Evolutionary conservation across 2,888 invertebrate species (phyloP), one percentile per base, ranked within the genome.

Genomic region (Cephus pygmeus): DNA sequence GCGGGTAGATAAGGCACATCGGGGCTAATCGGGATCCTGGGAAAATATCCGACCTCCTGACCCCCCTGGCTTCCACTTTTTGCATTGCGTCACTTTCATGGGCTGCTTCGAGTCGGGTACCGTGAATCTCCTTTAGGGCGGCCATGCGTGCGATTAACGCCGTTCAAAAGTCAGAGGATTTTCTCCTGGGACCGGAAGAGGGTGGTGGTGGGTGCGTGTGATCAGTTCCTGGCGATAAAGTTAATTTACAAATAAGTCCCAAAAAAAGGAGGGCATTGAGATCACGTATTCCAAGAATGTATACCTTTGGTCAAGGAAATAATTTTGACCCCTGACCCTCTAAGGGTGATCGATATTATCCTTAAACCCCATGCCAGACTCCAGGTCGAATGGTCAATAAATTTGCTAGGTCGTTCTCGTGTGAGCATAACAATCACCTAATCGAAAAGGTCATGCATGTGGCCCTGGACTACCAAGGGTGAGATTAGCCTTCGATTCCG

Each of bases 1-100:
- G 78, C 76, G 73, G 76, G 79, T 74, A 86, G 87, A 88, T 88
- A 88, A 88, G 87, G 85, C 85, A 87, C 87, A 87, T 81, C 56
- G 56, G 6, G 56, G 23, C 23, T 56, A 56, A 56, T 9, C 56
- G 56, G 9, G 15, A 56, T 15, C 23, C 56, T 56, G 56, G 56
- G 56, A 56, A 56, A 56, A 56, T 56, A 6, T 9, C 9, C 9
- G 6, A 36, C 36, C 36, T 4, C 36, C 34, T 9, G 34, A 35
- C 35, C 40, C 40, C 15, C 15, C 40, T 9, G 23, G 56, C 2
- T 23, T 23, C 56, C 23, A 56, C 9, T 56, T 56, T 56, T 15
- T 56, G 23, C 56, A 1, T 56, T 9, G 23, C 23, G 56, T 56
- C 56, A 23, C 9, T 6, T 56, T 23, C 56, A 56, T 9, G 6